These are phyloP conservation scores for Falco cherrug DNA, from an alignment of 2,797 vertebrate genomes.

Conservation along the genomic window DNA sequence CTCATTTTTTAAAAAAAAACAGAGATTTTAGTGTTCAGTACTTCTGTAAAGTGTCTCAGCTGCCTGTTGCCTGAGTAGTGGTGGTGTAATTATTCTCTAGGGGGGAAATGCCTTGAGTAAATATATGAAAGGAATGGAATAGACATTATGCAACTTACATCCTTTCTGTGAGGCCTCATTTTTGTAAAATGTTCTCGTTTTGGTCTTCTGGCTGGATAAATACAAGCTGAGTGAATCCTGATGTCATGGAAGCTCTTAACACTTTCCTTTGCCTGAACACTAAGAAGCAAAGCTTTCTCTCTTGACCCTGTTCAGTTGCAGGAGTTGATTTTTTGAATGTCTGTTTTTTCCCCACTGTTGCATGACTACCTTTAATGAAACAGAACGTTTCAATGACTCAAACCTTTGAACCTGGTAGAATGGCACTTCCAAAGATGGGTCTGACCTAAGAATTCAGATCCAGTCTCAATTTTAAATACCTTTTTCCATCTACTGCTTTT, in stretches of 20 bases:
- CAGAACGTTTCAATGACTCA: neutral
- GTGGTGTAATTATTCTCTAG: conserved; percentile 60
- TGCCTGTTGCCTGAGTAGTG: conserved; percentile 35
- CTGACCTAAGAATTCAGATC: neutral
- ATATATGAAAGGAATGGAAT: conserved; percentile 34
- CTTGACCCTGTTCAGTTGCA: neutral
- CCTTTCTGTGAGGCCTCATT: conserved; percentile 11
- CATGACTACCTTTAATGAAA: neutral
- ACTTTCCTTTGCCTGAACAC: neutral
- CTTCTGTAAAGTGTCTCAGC: conserved; percentile 24
- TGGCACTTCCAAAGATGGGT: neutral
- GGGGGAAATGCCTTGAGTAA: conserved; percentile 48
- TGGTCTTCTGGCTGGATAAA: conserved; percentile 29
- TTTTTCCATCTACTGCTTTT: neutral
- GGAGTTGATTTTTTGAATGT: neutral
- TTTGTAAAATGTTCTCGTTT: conserved; percentile 17
- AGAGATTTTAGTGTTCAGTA: neutral
- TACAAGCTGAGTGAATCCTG: neutral
- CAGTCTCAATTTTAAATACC: neutral
- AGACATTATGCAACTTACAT: conserved; percentile 22
- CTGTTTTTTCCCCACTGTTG: neutral
- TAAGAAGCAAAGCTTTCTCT: neutral
- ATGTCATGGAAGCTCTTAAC: conserved; percentile 7
- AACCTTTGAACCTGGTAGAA: neutral
- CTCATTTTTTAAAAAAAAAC: neutral